A percentile compares a stretch with the other conserved stretches of the same genome.
Conservation (phyloP, 2,888 invertebrate genomes). For the Standfussiana lucernea region DNA sequence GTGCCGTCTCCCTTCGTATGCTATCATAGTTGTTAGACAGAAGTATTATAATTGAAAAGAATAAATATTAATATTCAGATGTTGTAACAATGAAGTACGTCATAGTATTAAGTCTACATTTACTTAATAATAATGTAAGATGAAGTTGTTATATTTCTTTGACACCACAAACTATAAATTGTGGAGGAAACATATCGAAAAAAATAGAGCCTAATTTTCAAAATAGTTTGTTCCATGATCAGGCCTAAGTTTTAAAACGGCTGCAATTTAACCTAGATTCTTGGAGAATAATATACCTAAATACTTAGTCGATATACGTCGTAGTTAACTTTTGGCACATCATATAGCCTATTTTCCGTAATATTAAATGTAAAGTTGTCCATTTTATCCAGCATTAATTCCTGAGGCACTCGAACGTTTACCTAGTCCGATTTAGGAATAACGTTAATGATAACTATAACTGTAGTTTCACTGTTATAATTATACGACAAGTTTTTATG, state of each 20-base stretch:
- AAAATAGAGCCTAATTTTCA: slow-evolving; percentile 29
- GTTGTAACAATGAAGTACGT: slow-evolving; percentile 11
- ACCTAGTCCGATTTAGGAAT: slow-evolving; percentile 75
- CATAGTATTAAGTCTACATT: slow-evolving; percentile 37
- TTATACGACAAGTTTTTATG: slow-evolving; percentile 68
- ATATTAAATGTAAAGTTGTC: slow-evolving; percentile 46
- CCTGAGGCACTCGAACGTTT: slow-evolving; percentile 66
- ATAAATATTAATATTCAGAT: slow-evolving; percentile 17
- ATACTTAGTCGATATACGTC: slow-evolving; percentile 31
- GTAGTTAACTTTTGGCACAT: slow-evolving; percentile 38
- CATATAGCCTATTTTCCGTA: slow-evolving; percentile 28
- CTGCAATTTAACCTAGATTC: not conserved
- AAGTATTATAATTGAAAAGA: slow-evolving; percentile 27
- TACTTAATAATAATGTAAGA: slow-evolving; percentile 11
- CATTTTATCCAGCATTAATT: slow-evolving; percentile 61
- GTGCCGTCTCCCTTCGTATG: slow-evolving; percentile 27
- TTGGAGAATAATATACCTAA: slow-evolving; percentile 11
- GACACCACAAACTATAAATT: slow-evolving; percentile 4
- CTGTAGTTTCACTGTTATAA: slow-evolving; percentile 72
- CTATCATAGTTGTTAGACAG: slow-evolving; percentile 42
- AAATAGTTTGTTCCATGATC: not conserved
- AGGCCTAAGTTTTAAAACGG: slow-evolving; percentile 35
- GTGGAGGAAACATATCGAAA: slow-evolving; percentile 28
- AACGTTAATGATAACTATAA: slow-evolving; percentile 66
- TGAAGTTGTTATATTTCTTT: slow-evolving; percentile 19